A percentile compares a stretch with the other conserved stretches of the same genome.
Conservation (phyloP, 1,140 invertebrate species). For the Bombus pascuorum region DNA sequence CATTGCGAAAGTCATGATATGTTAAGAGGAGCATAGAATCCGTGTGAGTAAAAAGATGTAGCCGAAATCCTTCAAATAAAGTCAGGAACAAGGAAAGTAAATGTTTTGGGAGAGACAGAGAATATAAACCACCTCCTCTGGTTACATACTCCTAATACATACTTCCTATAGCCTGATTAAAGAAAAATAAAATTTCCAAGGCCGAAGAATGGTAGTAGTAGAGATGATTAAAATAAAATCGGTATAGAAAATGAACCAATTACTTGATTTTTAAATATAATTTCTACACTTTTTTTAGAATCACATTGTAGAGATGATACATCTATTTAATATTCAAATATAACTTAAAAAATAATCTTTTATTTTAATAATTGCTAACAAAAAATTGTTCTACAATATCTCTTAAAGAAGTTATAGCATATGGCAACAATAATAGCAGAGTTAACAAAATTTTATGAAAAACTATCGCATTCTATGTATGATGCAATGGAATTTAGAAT, state of each 20-base stretch:
- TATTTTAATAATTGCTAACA: not conserved
- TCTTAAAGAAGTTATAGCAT: no score
- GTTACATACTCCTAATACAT: not conserved
- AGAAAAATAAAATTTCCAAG: not conserved
- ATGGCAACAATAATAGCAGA: no score
- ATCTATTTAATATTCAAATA: not conserved
- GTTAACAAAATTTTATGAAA: no score
- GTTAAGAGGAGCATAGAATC: not conserved
- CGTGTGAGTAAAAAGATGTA: no score
- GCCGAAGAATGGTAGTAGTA: not conserved
- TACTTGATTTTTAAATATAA: not conserved
- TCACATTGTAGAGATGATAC: not conserved
- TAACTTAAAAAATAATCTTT: not conserved
- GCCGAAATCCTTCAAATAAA: not conserved
- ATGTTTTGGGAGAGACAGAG: not conserved
- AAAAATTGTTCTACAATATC: not conserved
- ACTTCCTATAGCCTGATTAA: not conserved
- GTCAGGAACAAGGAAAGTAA: not conserved
- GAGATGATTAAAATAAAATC: not conserved
- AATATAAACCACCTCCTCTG: not conserved
- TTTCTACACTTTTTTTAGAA: not conserved
- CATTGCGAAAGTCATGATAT: not conserved
- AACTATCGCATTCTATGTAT: no score
- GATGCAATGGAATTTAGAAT: no score
- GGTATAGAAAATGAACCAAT: not conserved